Evolutionary conservation across 1,140 invertebrate genomes (phyloP).

Genomic region (Oncopeltus fasciatus): DNA sequence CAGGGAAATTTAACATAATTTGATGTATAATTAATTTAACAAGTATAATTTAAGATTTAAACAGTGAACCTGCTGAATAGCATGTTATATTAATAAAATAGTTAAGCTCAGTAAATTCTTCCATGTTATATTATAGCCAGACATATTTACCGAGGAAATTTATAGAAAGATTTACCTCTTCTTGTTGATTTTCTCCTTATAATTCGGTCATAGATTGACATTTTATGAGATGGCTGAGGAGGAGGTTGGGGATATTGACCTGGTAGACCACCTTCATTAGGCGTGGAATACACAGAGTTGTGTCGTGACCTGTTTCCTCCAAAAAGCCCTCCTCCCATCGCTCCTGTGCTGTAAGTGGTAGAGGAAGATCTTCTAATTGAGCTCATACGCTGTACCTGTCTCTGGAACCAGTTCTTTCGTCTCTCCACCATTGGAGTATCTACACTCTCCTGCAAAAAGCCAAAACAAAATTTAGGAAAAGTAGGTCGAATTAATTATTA

Average conservation of each 20-base stretch:
- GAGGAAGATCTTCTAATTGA: constrained; percentile 59
- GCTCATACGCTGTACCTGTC: constrained; percentile 66
- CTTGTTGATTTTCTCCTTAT: constrained; percentile 61
- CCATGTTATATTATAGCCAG: too few species aligned
- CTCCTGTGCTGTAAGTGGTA: constrained; percentile 65
- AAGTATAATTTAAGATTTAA: too few species aligned
- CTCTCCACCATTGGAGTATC: constrained; percentile 69
- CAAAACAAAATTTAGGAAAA: too few species aligned
- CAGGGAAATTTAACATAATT: too few species aligned
- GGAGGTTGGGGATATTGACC: constrained; percentile 19
- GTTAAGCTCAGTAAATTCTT: too few species aligned
- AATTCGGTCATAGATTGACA: constrained; percentile 63
- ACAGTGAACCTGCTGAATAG: too few species aligned
- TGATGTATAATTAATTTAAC: too few species aligned
- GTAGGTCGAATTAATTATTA: too few species aligned
- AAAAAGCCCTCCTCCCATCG: constrained; percentile 37
- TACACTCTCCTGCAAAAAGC: constrained; percentile 67
- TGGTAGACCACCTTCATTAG: constrained; percentile 45
- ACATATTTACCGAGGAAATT: too few species aligned
- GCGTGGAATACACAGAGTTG: constrained; percentile 59
- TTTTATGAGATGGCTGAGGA: constrained; percentile 36
- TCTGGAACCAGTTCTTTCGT: constrained; percentile 72
- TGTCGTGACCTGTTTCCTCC: constrained; percentile 43
- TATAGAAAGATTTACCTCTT: constrained; percentile 32
- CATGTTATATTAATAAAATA: too few species aligned